These are phyloP conservation scores for Chrysina gloriosa DNA, from an alignment of 2,888 invertebrate genomes.

Conservation along the genomic window DNA sequence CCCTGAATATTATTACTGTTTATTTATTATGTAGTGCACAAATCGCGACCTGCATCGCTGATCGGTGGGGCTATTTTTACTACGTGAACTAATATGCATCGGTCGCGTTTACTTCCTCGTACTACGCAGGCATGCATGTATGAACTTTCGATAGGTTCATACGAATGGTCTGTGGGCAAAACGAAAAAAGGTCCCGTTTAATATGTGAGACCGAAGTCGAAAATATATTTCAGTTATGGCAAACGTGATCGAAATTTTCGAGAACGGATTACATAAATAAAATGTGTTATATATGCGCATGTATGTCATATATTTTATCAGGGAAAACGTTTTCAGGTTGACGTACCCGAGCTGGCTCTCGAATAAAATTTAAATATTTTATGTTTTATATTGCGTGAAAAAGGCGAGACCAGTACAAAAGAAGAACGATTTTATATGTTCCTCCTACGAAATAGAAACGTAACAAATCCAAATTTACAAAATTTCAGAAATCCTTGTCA, in stretches of 20 bases:
- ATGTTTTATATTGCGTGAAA: no score
- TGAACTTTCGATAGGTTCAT: background rate
- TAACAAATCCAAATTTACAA: no score
- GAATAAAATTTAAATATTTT: no score
- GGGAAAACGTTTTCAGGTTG: no score
- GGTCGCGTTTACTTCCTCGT: slow-evolving; percentile 5
- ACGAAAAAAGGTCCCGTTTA: background rate
- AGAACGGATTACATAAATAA: no score
- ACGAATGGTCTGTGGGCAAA: background rate
- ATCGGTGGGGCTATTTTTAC: background rate
- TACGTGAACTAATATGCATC: slow-evolving; percentile 18
- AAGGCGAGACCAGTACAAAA: no score
- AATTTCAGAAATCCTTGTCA: no score
- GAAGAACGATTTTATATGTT: no score
- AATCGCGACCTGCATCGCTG: slow-evolving; percentile 36
- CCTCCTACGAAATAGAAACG: no score
- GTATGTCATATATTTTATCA: no score
- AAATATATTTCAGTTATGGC: slow-evolving; percentile 26
- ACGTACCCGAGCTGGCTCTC: no score
- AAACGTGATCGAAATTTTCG: slow-evolving; percentile 19
- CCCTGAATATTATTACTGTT: slow-evolving; percentile 40
- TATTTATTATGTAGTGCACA: slow-evolving; percentile 42
- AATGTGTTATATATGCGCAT: no score
- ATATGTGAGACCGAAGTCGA: slow-evolving; percentile 23
- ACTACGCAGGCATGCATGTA: background rate